Evolutionary conservation across 2,797 vertebrate genomes (phyloP).

Genomic region (Pseudomugil gertrudae): DNA sequence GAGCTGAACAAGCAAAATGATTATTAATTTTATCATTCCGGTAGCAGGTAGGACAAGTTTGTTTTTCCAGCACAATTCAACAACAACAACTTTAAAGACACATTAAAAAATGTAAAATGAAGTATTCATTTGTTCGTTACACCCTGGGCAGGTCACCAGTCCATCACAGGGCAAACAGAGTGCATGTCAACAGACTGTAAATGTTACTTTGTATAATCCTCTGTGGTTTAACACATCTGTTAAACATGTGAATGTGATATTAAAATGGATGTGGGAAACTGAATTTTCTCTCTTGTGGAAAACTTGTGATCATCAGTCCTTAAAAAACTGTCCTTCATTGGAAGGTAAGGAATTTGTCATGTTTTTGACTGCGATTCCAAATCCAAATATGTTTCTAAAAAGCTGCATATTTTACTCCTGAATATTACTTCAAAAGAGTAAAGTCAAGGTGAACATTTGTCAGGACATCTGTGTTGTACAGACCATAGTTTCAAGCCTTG

Average conservation of each 20-base stretch:
- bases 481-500: too few species aligned
- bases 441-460: neutral
- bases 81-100: too few species aligned
- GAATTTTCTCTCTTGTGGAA: neutral
- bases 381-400: neutral
- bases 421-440: neutral
- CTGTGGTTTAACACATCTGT: neutral
- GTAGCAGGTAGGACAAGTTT: too few species aligned
- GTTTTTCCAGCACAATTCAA: too few species aligned
- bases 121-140: neutral
- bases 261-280: neutral
- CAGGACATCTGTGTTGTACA: too few species aligned
- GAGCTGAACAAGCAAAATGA: slow-evolving; percentile 47
- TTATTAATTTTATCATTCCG: slow-evolving; percentile 56
- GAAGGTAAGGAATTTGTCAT: neutral
- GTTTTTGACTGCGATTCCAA: neutral
- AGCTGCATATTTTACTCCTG: neutral
- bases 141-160: too few species aligned
- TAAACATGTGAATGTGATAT: neutral
- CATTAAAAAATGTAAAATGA: too few species aligned
- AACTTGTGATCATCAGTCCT: neutral
- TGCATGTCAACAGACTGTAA: neutral
- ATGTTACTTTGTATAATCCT: neutral
- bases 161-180: too few species aligned
- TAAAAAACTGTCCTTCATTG: slow-evolving; percentile 3